A percentile compares a stretch with the other conserved stretches of the same genome.
These are phyloP conservation scores for Cephus rjabovi DNA, from an alignment of 2,888 invertebrate species.

Conservation along the genomic window DNA sequence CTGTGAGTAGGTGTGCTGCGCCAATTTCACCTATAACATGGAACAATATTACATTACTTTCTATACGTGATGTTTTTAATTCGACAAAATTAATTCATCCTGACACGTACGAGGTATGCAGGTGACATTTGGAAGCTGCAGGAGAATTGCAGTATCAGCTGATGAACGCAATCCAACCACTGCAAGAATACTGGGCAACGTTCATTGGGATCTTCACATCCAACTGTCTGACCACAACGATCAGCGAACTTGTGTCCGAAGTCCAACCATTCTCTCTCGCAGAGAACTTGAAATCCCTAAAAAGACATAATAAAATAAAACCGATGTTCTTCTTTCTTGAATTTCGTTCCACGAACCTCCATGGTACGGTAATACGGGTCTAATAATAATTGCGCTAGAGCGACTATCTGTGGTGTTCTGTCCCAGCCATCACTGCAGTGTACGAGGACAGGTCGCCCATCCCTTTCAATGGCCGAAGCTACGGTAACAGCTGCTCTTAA, in stretches of 20 bases:
- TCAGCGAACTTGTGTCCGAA: constrained; percentile 99
- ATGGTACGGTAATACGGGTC: constrained; percentile 96
- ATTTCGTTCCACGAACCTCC: constrained; percentile 71
- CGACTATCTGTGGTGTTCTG: constrained; percentile 96
- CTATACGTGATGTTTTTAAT: not conserved
- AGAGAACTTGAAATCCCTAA: constrained; percentile 92
- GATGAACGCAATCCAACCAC: constrained; percentile 97
- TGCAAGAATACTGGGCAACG: constrained; percentile 97
- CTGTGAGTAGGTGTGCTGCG: constrained; percentile 95
- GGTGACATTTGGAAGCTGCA: constrained; percentile 96
- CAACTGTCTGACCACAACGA: constrained; percentile 87
- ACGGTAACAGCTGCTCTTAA: constrained; percentile 85
- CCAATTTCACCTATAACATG: constrained; percentile 85
- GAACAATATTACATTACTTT: not conserved
- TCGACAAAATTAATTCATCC: not conserved
- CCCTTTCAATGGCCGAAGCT: constrained; percentile 82
- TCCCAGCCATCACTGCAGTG: constrained; percentile 99
- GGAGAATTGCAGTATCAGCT: constrained; percentile 88
- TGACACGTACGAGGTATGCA: constrained; percentile 83
- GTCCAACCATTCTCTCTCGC: constrained; percentile 97
- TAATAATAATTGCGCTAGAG: constrained; percentile 89
- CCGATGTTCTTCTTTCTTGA: not conserved
- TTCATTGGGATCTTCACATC: constrained; percentile 91
- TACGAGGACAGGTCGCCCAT: constrained; percentile 91
- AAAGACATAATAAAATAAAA: constrained; percentile 25